Conservation (phyloP, 2,888 invertebrate genomes). For the Hedya salicella region DNA sequence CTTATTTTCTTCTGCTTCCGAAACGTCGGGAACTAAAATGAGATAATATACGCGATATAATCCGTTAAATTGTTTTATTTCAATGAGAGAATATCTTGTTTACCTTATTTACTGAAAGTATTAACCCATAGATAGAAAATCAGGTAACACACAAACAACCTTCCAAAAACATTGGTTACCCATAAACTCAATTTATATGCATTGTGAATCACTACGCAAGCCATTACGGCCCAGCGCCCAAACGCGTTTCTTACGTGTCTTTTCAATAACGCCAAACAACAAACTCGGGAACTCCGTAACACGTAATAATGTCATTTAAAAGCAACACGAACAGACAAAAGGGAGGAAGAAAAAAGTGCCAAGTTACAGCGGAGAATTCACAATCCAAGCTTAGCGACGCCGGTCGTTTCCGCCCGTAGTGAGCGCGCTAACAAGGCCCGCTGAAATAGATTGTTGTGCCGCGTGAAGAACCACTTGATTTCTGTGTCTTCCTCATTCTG, state of each 20-base stretch:
- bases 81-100: no score
- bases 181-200: constrained; percentile 49
- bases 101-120: no score
- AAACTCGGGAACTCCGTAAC: constrained; percentile 46
- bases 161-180: constrained; percentile 42
- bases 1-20: no score
- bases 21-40: no score
- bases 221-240: constrained; percentile 46
- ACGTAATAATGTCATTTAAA: constrained; percentile 59
- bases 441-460: constrained; percentile 53
- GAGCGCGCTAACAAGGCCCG: constrained; percentile 55
- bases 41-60: no score
- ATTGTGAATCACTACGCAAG: constrained; percentile 46
- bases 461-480: constrained; percentile 58
- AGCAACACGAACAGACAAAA: constrained; percentile 57
- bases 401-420: constrained; percentile 48
- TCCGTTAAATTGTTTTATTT: no score
- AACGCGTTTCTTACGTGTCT: constrained; percentile 53
- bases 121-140: background rate
- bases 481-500: constrained; percentile 52
- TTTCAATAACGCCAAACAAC: constrained; percentile 55
- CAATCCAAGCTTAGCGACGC: constrained; percentile 50
- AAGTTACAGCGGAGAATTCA: constrained; percentile 57
- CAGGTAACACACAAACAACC: background rate
- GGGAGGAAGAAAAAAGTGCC: constrained; percentile 54